Base-by-base conservation (phyloP, 2,113 vertebrate species). In the Catharus fuscescens region DNA sequence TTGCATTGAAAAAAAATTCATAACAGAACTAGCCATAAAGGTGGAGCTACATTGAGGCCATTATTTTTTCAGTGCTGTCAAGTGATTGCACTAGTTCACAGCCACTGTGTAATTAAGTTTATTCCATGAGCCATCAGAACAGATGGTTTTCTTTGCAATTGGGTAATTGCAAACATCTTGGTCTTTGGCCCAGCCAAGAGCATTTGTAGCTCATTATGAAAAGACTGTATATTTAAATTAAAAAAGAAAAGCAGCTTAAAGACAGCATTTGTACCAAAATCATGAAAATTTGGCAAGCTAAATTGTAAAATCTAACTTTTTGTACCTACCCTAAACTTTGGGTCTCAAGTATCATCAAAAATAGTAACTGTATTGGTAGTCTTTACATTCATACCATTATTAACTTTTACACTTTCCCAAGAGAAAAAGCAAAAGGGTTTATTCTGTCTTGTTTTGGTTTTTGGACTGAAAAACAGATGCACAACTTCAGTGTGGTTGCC, bases 61-160 rank as follows among this genome's bases (percentile, higher is more conserved):
- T 77, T 78, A 62, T 45, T 73, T 83, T 90, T 76, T 56, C 83
- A 93, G 65, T 79, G 93, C 73, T 80, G 71, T 81, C 66, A 88
- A 82, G 57, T 71, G 77, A 95, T 80, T 47, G 36, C 71, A 26
- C 17, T n/a, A 74, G 92, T 60, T 95, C 81, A 91, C 77, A 92
- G 69, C 87, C 72, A 88, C 84, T 80, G 69, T 53, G 84, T 69
- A 84, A 96, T 92, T 78, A 64, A 60, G 57, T 92, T 90, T 90
- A 96, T 84, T 88, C 79, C 64, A 78, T 32, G 23, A 96, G 86
- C 92, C 94, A 92, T 3, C 67, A 53, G 80, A 96, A 96, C 76
- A 95, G 86, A 94, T 83, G 78, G 54, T 89, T 78, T 76, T 67
- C 88, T 94, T 85, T 76, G 70, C 82, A 93, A 88, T 44, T 76